Base-by-base conservation (phyloP, 2,113 vertebrate genomes). In the Azemiops feae region DNA sequence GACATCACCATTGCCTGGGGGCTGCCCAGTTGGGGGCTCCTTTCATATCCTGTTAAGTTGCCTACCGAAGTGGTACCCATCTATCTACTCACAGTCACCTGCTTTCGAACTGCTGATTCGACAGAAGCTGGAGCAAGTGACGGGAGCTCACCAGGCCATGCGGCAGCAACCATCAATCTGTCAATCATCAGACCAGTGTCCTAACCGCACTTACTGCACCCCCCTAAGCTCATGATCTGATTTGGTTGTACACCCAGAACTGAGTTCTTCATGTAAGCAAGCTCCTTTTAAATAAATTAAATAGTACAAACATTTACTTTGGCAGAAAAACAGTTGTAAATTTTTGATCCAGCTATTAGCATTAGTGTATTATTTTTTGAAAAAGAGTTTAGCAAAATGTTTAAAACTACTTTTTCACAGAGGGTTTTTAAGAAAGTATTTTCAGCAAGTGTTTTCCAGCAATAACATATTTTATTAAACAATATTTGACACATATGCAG, bases 381-480 rank as follows among this genome's bases (percentile, higher is more conserved):
- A 64, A 45, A 90, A 34, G 52, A 9, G n/a, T 43, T 90, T 8
- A 92, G 89, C 47, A 47, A 34, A 0, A 1, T 4, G 10, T 18
- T 39, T 14, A 50, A 22, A 47, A 22, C 50, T 43, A 81, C 5
- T 39, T 64, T 50, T 89, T 69, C 14, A 20, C 50, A 60, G 10
- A 43, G 18, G n/a, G 5, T n/a, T 69, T 50, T 69, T n/a, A 5
- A 90, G 30, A 94, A 1, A 0, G 0, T 81, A 58, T 69, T 9
- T 0, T 1, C 92, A 94, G 92, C 53, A 18, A 8, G n/a, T 92
- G 23, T 10, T 0, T 88, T 92, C 50, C 22, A 34, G 64, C 92
- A 94, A 39, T 2, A 60, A 5, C 9, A 0, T 43, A 0, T 0
- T 85, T 94, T 94, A 18, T 0, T 25, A 85, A 81, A 50, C 85